phyloP scores from a whole-genome alignment of 2,797 vertebrate genomes.

The Urocyon cinereoargenteus region DNA sequence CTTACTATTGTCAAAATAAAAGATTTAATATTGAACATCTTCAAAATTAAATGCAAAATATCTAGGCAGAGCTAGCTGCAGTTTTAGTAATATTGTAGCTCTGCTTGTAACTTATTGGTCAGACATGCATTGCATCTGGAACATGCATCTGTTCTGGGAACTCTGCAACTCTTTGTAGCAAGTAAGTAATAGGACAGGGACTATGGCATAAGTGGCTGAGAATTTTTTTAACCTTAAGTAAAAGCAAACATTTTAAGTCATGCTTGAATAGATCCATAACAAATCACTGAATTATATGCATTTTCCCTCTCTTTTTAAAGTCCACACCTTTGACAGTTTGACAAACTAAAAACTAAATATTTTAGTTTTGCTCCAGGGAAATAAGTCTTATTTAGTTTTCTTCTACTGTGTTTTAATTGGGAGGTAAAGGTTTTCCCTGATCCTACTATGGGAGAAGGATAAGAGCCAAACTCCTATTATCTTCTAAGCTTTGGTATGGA shows the following conservation, averaged over 20 bases:
- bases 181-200: neutral
- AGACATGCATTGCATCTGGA: neutral
- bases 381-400: constrained; percentile 41
- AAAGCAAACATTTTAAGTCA: constrained; percentile 61
- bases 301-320: constrained; percentile 10
- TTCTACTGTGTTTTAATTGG: constrained; percentile 40
- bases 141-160: neutral
- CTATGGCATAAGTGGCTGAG: neutral
- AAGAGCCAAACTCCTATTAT: neutral
- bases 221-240: constrained; percentile 45
- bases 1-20: neutral
- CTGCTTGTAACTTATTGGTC: neutral
- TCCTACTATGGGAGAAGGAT: neutral
- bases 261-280: neutral
- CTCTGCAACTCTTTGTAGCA: neutral
- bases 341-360: constrained; percentile 61
- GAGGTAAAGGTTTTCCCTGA: neutral
- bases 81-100: neutral
- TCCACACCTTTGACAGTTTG: constrained; percentile 59
- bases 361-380: constrained; percentile 63
- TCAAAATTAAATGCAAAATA: constrained; percentile 1
- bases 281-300: constrained; percentile 53
- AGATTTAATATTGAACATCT: constrained; percentile 15
- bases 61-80: neutral
- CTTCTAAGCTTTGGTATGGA: neutral